Evolutionary conservation across 2,888 invertebrate species (phyloP).

Genomic region (Philereme vetulata): DNA sequence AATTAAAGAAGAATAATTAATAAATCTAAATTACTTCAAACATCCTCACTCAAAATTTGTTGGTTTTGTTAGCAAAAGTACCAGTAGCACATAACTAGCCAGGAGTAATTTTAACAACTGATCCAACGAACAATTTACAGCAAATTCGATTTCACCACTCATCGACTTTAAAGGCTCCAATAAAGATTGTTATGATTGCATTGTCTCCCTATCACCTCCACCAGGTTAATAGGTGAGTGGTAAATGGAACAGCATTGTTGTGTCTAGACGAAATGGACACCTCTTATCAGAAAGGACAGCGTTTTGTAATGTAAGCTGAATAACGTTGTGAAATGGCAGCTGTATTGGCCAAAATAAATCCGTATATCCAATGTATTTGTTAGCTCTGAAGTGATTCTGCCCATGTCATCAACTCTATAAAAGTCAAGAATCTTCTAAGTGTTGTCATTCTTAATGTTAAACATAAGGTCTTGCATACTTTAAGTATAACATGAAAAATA

Average conservation of each 20-base stretch:
- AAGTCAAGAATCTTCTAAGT: too few species aligned
- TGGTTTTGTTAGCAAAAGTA: too few species aligned
- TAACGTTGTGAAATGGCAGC: background rate
- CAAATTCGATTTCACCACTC: conserved; percentile 11
- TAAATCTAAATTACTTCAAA: too few species aligned
- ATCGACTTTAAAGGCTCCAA: conserved; percentile 1
- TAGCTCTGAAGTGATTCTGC: too few species aligned
- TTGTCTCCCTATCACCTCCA: conserved; percentile 11
- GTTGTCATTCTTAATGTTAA: too few species aligned
- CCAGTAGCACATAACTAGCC: background rate
- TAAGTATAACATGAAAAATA: too few species aligned
- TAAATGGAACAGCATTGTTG: conserved; percentile 30
- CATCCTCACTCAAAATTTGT: too few species aligned
- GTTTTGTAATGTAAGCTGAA: conserved; percentile 25
- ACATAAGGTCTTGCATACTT: too few species aligned
- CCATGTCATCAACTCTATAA: too few species aligned
- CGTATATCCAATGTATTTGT: too few species aligned
- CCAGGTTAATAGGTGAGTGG: conserved; percentile 32
- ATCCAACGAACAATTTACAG: conserved; percentile 1
- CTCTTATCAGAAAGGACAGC: conserved; percentile 25
- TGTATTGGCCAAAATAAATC: background rate
- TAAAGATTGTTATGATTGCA: conserved; percentile 24
- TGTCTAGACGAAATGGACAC: conserved; percentile 33
- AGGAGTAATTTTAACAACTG: background rate
- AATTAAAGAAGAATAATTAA: too few species aligned